These are phyloP conservation scores for Pseudanteris insignis DNA, from an alignment of 2,888 invertebrate genomes.

Conservation along the genomic window DNA sequence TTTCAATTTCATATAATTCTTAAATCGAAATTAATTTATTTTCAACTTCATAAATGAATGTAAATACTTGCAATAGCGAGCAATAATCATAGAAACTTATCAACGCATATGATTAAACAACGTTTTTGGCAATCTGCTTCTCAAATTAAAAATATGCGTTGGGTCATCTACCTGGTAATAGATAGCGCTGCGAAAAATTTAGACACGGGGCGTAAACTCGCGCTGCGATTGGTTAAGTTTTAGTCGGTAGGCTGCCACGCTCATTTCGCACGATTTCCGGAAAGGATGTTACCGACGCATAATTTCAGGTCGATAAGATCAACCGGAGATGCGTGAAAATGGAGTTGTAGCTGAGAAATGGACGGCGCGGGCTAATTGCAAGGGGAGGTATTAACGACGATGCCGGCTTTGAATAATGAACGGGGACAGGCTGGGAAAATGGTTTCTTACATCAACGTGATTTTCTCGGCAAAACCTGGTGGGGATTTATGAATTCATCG, in stretches of 20 bases:
- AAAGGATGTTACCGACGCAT: conserved; percentile 22
- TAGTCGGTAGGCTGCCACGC: conserved; percentile 5
- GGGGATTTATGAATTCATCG: too few relatives aligned
- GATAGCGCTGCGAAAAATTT: conserved; percentile 12
- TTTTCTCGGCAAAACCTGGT: too few relatives aligned
- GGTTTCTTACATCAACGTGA: too few relatives aligned
- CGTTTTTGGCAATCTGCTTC: too few relatives aligned
- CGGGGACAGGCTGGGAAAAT: conserved; percentile 6
- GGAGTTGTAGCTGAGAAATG: conserved; percentile 23
- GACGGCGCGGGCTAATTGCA: conserved; percentile 20
- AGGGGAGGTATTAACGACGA: conserved; percentile 6
- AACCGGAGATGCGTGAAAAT: conserved; percentile 21
- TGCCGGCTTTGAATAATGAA: conserved; percentile 9
- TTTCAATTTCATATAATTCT: too few relatives aligned
- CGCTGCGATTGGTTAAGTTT: conserved; percentile 4
- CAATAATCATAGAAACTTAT: too few relatives aligned
- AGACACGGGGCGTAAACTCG: conserved; percentile 14
- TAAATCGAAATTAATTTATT: too few relatives aligned
- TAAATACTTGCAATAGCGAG: too few relatives aligned
- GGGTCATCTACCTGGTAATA: conserved; percentile 10
- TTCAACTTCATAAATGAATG: too few relatives aligned
- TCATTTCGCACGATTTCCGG: conserved; percentile 27
- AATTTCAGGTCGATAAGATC: conserved; percentile 32
- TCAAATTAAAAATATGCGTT: too few relatives aligned
- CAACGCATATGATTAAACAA: too few relatives aligned